Evolutionary conservation across 2,888 invertebrate genomes (phyloP).

Genomic region (Agriopis leucophaearia): DNA sequence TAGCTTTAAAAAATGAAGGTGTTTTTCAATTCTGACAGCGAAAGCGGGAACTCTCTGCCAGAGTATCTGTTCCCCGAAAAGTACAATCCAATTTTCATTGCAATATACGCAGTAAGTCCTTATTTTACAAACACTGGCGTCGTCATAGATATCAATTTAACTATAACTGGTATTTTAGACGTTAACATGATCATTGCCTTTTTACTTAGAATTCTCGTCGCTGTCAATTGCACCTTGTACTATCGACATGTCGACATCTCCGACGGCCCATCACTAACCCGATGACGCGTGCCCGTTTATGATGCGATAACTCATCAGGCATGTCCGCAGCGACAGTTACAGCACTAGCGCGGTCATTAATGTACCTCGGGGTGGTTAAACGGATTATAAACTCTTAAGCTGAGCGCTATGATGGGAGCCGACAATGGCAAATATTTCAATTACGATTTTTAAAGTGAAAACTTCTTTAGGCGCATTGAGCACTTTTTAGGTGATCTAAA

Average conservation of each 20-base stretch:
- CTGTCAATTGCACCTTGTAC: constrained; percentile 2
- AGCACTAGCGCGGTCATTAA: constrained; percentile 57
- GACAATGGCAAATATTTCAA: constrained; percentile 14
- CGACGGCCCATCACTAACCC: constrained; percentile 23
- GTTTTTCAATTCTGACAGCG: too few species aligned
- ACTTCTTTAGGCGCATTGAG: too few species aligned
- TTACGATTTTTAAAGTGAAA: not conserved
- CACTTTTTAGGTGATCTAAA: too few species aligned
- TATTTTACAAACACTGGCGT: too few species aligned
- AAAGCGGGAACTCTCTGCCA: too few species aligned
- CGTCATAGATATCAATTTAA: too few species aligned
- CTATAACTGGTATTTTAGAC: not conserved
- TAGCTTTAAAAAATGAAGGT: too few species aligned
- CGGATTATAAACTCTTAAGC: constrained; percentile 41
- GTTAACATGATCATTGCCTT: not conserved
- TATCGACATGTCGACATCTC: constrained; percentile 19
- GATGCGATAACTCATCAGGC: constrained; percentile 72
- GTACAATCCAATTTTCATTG: too few species aligned
- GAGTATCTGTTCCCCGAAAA: too few species aligned
- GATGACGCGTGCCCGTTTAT: constrained; percentile 70
- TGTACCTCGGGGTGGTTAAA: constrained; percentile 44
- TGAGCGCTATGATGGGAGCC: constrained; percentile 50
- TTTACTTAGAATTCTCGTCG: not conserved
- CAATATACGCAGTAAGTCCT: too few species aligned
- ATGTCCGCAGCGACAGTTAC: constrained; percentile 72